Evolutionary conservation across 2,113 vertebrate species (phyloP), one percentile per base, ranked within the genome.

Genomic region (Triplophysa rosa): DNA sequence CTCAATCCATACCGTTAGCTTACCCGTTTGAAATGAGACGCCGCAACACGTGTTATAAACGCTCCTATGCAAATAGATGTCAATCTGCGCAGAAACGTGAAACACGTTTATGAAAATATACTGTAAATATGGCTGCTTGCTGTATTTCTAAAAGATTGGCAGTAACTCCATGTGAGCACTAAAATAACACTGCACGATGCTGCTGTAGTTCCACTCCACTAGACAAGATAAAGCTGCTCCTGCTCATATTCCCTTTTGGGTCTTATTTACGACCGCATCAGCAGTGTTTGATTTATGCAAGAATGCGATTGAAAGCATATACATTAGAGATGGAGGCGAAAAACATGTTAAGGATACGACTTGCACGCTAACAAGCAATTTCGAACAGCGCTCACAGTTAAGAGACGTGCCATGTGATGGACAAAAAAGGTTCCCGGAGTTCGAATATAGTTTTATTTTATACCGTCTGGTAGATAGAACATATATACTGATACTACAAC

Each of bases 101-200:
- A 23, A 16, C 19, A 58, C 26, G 69, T 58, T 21, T 37, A 29
- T 58, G 19, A 21, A 42, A 21, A 63, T 23, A 45, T 8, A 40
- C 12, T 23, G 29, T 37, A 29, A 14, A 72, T 40, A 58, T 21
- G 40, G 10, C 21, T 9, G 59, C 63, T 29, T 13, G 16, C 19
- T 58, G 23, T 29, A 24, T 62, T 24, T 62, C 37, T 47, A 19
- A 19, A 54, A 12, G 59, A 42, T 21, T 74, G 61, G 40, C 54
- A 64, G 29, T 59, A 12, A 17, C 33, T 81, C 64, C 75, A 83
- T 75, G 71, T 79, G 67, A 47, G 58, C 67, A 67, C 54, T 29
- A 65, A 21, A 42, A 49, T 49, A 56, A 68, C 78, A 54, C 66
- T 47, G 68, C 81, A 64, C 59, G 26, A 65, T 37, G 73, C 40